Evolutionary conservation across 2,797 vertebrate species (phyloP), one percentile per base, ranked within the genome.

Genomic region (Alfaro cultratus): DNA sequence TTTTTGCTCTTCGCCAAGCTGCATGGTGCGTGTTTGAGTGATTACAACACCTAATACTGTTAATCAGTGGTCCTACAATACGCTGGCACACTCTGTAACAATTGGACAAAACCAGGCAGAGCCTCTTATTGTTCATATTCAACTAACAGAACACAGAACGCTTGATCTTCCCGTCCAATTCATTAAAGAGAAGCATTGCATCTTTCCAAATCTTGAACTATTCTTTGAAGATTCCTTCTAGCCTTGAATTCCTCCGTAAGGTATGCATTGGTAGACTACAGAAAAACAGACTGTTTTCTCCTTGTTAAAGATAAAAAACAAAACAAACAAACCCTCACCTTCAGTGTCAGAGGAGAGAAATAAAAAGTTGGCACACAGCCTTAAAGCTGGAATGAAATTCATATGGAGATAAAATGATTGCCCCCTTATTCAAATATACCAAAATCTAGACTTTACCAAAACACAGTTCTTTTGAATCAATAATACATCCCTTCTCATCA

Each of bases 321-420:
- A 73, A 8, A 36, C 31, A 12, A 26, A 55, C 45, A 78, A 74
- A 74, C 31, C 77, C 49, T 53, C 49, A 51, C 0, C 26, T 21
- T 34, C 10, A 74, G 1, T 0, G 16, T 80, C 78, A 79, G 6
- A 0, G 39, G 45, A 77, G 78, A 78, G 70, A 78, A 76, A 74
- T 43, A 75, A 72, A 86, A 83, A 41, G 26, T 60, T 86, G 75
- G 81, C 60, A 80, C 78, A 89, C n/a, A 36, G 53, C 83, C 64
- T 62, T 84, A 82, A 75, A 72, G 57, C 79, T 78, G 75, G 83
- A 86, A 64, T 81, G 71, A 83, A 82, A 87, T 68, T 79, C 85
- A 88, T 80, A 60, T 34, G 73, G 9, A 71, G 36, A 77, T 51
- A 77, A 31, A 87, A 86, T 73, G 31, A 5, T 1, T 18, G 31